Conservation (phyloP, 2,797 vertebrate genomes). For the Gambelia wislizenii region DNA sequence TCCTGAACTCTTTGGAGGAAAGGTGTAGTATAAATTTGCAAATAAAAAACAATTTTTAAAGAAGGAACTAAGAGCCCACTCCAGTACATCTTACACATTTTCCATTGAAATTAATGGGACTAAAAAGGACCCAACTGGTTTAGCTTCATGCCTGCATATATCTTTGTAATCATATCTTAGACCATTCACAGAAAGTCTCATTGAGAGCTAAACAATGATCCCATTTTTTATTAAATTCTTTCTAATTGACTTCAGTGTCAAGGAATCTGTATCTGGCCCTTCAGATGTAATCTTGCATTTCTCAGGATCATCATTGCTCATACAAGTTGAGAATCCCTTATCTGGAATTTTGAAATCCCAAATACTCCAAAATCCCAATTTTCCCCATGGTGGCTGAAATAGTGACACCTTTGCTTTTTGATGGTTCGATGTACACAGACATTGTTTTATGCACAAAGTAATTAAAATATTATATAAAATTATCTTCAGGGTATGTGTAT, state of each 20-base stretch:
- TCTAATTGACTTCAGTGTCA: background rate
- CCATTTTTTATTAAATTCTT: conserved; percentile 26
- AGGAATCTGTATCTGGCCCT: background rate
- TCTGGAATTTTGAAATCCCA: too few relatives aligned
- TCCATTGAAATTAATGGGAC: background rate
- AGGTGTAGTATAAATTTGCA: background rate
- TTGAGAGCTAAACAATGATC: background rate
- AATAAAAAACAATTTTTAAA: background rate
- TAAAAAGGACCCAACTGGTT: background rate
- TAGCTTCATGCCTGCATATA: background rate
- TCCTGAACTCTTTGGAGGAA: background rate
- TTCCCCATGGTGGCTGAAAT: too few relatives aligned
- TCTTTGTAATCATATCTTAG: conserved; percentile 7
- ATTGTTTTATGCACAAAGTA: too few relatives aligned
- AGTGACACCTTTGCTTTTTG: too few relatives aligned
- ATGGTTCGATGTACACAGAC: too few relatives aligned
- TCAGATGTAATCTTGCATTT: background rate
- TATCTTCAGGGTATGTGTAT: too few relatives aligned
- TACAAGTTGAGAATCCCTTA: background rate
- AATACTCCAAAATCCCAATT: too few relatives aligned
- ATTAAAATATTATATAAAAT: too few relatives aligned
- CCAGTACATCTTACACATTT: background rate
- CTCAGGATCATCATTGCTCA: background rate
- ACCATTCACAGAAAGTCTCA: conserved; percentile 1
- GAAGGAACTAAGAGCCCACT: background rate